phyloP scores from a whole-genome alignment of 2,113 vertebrate genomes.

The Polypterus senegalus region DNA sequence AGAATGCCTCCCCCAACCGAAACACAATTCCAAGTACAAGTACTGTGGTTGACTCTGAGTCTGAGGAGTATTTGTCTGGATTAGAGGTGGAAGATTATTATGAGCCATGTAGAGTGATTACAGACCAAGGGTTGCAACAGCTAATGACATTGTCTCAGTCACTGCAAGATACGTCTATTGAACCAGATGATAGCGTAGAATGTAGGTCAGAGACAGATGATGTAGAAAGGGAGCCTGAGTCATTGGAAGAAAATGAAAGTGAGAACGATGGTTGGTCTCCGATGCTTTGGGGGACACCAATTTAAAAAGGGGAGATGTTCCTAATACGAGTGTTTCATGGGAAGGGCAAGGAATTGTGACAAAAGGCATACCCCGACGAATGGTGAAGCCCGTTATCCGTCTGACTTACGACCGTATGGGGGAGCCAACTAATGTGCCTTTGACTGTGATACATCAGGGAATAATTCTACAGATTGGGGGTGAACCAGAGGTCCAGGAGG shows the following conservation, averaged over 20 bases:
- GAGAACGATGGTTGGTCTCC: neutral
- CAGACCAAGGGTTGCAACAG: neutral
- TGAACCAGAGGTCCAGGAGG: neutral
- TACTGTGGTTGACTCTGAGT: no score
- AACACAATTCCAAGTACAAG: neutral
- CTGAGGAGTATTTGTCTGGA: neutral
- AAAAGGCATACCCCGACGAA: neutral
- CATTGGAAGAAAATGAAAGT: neutral
- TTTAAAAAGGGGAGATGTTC: neutral
- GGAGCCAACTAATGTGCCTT: neutral
- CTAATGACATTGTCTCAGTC: neutral
- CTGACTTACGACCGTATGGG: neutral
- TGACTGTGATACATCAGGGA: neutral
- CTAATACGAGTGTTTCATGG: no score
- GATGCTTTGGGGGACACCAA: neutral
- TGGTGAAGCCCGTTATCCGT: conserved; percentile 1
- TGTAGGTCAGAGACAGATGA: neutral
- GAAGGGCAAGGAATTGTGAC: neutral
- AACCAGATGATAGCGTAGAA: no score
- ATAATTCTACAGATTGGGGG: neutral
- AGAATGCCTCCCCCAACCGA: no score
- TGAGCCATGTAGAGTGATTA: neutral
- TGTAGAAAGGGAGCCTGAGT: neutral
- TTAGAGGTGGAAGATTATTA: neutral
- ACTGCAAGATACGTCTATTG: no score